A percentile compares a stretch with the other conserved stretches of the same genome.
Evolutionary conservation across 2,888 invertebrate genomes (phyloP).

Genomic region (Drosophila aldrichi): DNA sequence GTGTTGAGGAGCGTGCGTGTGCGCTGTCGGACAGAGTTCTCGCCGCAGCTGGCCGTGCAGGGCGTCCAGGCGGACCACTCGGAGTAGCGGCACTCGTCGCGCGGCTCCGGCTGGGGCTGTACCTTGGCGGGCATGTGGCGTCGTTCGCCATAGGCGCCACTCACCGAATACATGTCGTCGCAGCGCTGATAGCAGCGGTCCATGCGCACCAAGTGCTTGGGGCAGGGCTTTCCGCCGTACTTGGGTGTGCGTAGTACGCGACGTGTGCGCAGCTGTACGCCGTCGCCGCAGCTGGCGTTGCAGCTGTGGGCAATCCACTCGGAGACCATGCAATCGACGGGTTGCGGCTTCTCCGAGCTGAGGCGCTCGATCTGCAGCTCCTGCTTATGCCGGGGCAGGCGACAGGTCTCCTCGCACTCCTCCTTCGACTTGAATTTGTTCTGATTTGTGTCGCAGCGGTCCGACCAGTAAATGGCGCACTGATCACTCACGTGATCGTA

Average conservation of each 20-base stretch:
- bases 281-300: constrained; percentile 86
- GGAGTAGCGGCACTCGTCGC: constrained; percentile 87
- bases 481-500: constrained; percentile 89
- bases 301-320: constrained; percentile 86
- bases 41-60: constrained; percentile 89
- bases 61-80: constrained; percentile 90
- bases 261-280: constrained; percentile 86
- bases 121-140: constrained; percentile 52
- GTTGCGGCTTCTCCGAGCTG: constrained; percentile 57
- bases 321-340: constrained; percentile 86
- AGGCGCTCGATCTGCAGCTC: constrained; percentile 73
- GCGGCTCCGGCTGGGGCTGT: constrained; percentile 40
- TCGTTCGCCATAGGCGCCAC: constrained; percentile 61
- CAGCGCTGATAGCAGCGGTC: constrained; percentile 84
- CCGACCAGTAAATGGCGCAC: constrained; percentile 94
- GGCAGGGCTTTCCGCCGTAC: constrained; percentile 87
- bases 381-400: constrained; percentile 75
- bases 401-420: constrained; percentile 89
- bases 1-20: constrained; percentile 85
- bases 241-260: constrained; percentile 85
- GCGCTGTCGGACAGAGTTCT: constrained; percentile 86
- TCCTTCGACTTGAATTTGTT: constrained; percentile 93
- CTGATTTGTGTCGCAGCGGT: constrained; percentile 94
- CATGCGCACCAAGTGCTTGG: constrained; percentile 85
- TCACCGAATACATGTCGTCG: constrained; percentile 82